Percentiles rank a stretch among this genome's conserved stretches.
Evolutionary conservation across 1,140 invertebrate species (phyloP).

Genomic region (Marisa cornuarietis): DNA sequence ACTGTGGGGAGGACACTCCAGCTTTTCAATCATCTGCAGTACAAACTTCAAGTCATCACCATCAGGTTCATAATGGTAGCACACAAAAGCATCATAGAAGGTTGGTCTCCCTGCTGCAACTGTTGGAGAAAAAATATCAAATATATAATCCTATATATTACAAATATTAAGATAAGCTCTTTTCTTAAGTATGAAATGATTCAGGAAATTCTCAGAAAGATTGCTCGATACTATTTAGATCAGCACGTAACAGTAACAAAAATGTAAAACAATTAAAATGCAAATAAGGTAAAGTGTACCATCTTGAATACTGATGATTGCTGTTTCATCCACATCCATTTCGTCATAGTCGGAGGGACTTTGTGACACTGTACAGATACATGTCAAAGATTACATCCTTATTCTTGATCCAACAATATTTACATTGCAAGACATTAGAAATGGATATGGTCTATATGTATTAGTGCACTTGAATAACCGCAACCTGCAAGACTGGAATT

Average conservation of each 20-base stretch:
- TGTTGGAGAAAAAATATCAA: conserved; percentile 24
- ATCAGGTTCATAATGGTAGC: conserved; percentile 53
- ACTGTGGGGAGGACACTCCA: conserved; percentile 51
- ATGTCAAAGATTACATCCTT: too few species aligned
- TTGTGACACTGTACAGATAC: conserved; percentile 37
- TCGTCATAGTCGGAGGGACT: conserved; percentile 31
- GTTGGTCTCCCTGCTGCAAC: conserved; percentile 32
- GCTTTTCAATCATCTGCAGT: conserved; percentile 49
- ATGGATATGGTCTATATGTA: too few species aligned
- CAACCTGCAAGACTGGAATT: too few species aligned
- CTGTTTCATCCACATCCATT: conserved; percentile 35
- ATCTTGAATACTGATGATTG: conserved; percentile 40
- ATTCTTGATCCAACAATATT: too few species aligned
- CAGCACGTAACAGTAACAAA: too few species aligned
- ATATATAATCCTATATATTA: conserved; percentile 1
- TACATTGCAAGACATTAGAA: too few species aligned
- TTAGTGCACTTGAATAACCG: too few species aligned
- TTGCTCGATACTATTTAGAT: too few species aligned
- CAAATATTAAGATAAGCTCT: background rate
- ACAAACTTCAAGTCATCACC: conserved; percentile 60
- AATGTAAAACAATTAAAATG: too few species aligned
- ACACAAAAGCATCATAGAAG: conserved; percentile 65
- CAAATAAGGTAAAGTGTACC: conserved; percentile 24
- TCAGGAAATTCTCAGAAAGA: too few species aligned
- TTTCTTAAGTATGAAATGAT: too few species aligned